Base-by-base conservation (phyloP, 64 coral and sea anemone genomes). In the Hydrozoanthus tunicans region DNA sequence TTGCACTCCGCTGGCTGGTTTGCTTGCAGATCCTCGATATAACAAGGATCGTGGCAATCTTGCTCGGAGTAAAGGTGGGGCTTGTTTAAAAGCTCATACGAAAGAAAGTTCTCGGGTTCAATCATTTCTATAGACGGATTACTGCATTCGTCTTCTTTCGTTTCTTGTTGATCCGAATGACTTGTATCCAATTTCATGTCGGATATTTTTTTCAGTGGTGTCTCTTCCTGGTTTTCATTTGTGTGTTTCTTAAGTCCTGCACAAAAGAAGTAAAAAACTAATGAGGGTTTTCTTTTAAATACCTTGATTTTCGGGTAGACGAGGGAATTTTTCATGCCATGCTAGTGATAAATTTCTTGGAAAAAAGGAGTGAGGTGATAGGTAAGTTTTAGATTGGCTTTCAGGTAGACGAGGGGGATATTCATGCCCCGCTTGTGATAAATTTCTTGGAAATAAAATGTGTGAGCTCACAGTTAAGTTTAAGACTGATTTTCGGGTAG, bases 1-100 rank as follows among this genome's bases (percentile, higher is more conserved):
- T 88, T 88, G 67, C 84, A 88, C 26, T 88, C 84, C 56, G 69
- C 69, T 74, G 69, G 84, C 56, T 52, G 84, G 67, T 59, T 72
- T 75, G 23, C 24, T 59, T 88, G n/a, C 69, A 70, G 56, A 20
- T 88, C 84, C 56, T 88, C 84, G 6, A 88, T 13, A 23, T 73
- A 88, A 25, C 55, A 88, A 3, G 84, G 84, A 75, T 88, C 84
- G 17, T 88, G 55, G 59, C 53, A 88, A 59, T 61, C 24, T 3
- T 51, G 68, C 13, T 74, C 56, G 32, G 68, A 27, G 55, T 27
- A 51, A 9, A 27, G 68, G 5, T 74, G 23, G 10, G 67, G 55
- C 25, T 88, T 72, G 24, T 88, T 88, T 59, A 88, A 74, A 20
- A 72, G 56, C 12, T 88, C 55, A 61, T 88, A 12, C 25, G 68